Conservation (phyloP, 2,888 invertebrate genomes). For the Anagyrus pseudococci region DNA sequence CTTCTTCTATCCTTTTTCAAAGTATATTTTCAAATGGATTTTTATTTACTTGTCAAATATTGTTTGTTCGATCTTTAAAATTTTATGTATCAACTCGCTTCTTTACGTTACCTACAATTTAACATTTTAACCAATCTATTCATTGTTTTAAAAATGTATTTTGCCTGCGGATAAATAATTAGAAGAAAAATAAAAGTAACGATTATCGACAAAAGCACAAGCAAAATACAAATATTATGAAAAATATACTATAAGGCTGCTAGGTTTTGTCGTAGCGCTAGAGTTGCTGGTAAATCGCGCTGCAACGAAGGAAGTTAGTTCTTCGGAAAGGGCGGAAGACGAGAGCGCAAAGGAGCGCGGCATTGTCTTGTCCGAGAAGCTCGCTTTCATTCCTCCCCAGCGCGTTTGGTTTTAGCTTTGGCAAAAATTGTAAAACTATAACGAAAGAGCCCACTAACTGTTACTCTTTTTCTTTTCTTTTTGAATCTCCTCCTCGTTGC, state of each 20-base stretch:
- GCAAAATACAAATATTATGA: conserved; percentile 21
- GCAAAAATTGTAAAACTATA: neutral
- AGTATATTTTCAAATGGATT: too few species aligned
- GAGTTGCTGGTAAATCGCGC: conserved; percentile 30
- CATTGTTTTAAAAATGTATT: conserved; percentile 7
- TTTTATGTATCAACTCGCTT: too few species aligned
- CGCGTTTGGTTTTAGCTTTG: conserved; percentile 22
- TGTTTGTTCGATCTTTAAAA: too few species aligned
- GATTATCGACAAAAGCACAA: conserved; percentile 16
- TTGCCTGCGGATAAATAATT: conserved; percentile 9
- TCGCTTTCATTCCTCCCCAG: conserved; percentile 18
- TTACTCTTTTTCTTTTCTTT: conserved; percentile 53
- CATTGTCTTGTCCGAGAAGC: conserved; percentile 12
- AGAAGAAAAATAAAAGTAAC: neutral
- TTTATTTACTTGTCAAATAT: too few species aligned
- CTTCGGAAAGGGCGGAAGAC: too few species aligned
- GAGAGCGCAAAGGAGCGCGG: neutral
- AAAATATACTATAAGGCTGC: conserved; percentile 14
- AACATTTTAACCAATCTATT: neutral
- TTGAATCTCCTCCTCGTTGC: conserved; percentile 36
- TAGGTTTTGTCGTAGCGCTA: conserved; percentile 26
- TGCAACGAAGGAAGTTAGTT: conserved; percentile 26
- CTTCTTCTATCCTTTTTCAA: too few species aligned
- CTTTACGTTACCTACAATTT: too few species aligned
- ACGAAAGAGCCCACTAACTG: conserved; percentile 49